Percentiles rank a stretch among this genome's conserved stretches.
Conservation (phyloP, 2,888 invertebrate genomes). For the Molorchus minor region DNA sequence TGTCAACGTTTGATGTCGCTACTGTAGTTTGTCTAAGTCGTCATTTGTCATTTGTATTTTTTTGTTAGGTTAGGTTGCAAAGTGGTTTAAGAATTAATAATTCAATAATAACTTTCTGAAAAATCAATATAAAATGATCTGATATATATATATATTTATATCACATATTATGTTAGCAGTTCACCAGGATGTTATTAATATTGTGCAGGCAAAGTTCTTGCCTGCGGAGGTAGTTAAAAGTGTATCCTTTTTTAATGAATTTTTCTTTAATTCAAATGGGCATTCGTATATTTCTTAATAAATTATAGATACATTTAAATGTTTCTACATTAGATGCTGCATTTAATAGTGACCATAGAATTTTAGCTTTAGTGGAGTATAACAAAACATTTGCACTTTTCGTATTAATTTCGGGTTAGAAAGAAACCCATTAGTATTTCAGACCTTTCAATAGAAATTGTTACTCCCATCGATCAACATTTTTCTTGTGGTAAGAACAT, state of each 20-base stretch:
- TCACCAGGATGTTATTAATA: constrained; percentile 59
- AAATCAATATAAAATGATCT: too few relatives aligned
- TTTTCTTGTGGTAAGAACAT: constrained; percentile 74
- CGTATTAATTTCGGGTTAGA: constrained; percentile 67
- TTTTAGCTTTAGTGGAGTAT: constrained; percentile 70
- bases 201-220: constrained; percentile 68
- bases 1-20: too few relatives aligned
- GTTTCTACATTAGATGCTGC: constrained; percentile 62
- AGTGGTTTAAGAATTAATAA: too few relatives aligned
- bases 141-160: too few relatives aligned
- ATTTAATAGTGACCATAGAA: constrained; percentile 64
- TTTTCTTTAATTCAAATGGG: not conserved
- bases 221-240: constrained; percentile 67
- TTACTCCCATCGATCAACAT: constrained; percentile 80
- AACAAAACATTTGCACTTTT: constrained; percentile 67
- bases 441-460: constrained; percentile 82
- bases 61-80: too few relatives aligned
- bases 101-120: too few relatives aligned
- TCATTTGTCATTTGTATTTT: too few relatives aligned
- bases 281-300: constrained; percentile 44
- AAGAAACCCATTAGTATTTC: constrained; percentile 76
- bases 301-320: constrained; percentile 59
- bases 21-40: too few relatives aligned
- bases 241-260: constrained; percentile 64
- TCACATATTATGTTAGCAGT: constrained; percentile 50